phyloP scores from a whole-genome alignment of 35 echinoderm and acorn worm species.

The Lytechinus pictus region DNA sequence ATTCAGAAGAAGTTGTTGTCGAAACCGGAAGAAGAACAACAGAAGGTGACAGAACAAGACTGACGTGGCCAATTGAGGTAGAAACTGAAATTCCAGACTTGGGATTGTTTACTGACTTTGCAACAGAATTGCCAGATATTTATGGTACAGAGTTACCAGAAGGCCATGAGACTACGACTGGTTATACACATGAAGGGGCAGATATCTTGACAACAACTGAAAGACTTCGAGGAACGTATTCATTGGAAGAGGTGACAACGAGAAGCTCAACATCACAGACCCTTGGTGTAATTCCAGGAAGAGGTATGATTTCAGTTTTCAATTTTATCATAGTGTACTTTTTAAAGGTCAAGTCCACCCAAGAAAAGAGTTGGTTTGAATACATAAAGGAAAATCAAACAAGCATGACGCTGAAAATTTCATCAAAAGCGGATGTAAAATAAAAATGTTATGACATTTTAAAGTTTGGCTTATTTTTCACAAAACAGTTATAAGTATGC shows the following conservation, averaged over 20 bases:
- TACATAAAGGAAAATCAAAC: too few relatives aligned
- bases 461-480: too few relatives aligned
- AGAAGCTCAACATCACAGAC: neutral
- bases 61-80: neutral
- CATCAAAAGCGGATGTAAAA: too few relatives aligned
- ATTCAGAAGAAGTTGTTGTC: neutral
- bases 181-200: neutral
- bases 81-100: neutral
- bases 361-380: too few relatives aligned
- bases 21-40: conserved; percentile 13
- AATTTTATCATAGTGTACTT: neutral
- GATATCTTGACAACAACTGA: neutral
- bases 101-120: neutral
- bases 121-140: neutral
- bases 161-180: neutral
- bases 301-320: neutral
- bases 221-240: neutral
- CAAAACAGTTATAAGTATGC: too few relatives aligned
- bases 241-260: neutral
- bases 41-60: neutral
- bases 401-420: too few relatives aligned
- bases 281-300: neutral
- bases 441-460: too few relatives aligned
- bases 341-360: too few relatives aligned
- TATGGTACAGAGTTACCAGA: neutral